Evolutionary conservation across 2,888 invertebrate species (phyloP).

Genomic region (Synanthedon tipuliformis): DNA sequence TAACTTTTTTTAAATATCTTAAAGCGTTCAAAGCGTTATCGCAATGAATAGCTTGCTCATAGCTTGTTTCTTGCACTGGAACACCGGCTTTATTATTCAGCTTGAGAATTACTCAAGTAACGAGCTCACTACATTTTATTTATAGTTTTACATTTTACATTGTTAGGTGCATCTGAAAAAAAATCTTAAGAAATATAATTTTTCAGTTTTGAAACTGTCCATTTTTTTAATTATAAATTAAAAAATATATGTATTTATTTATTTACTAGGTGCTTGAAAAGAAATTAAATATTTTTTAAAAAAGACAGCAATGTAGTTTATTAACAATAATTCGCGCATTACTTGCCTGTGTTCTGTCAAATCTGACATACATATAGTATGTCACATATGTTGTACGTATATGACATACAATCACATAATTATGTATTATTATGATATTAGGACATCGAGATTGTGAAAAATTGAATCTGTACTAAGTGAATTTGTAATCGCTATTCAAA

Average conservation of each 20-base stretch:
- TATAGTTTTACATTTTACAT: not conserved
- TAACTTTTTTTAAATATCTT: too few relatives aligned
- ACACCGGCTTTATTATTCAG: not conserved
- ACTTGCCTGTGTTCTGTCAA: too few relatives aligned
- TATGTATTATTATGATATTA: too few relatives aligned
- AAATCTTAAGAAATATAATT: not conserved
- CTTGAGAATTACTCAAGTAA: not conserved
- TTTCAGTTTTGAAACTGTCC: not conserved
- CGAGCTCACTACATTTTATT: constrained; percentile 9
- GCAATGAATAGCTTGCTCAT: not conserved
- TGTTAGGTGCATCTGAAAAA: not conserved
- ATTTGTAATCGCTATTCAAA: too few relatives aligned
- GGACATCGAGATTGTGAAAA: too few relatives aligned
- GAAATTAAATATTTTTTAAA: not conserved
- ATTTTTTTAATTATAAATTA: not conserved
- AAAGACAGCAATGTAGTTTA: too few relatives aligned
- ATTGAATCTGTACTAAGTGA: too few relatives aligned
- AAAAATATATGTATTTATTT: not conserved
- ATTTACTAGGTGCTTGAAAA: not conserved
- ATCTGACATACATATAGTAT: too few relatives aligned
- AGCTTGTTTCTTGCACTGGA: not conserved
- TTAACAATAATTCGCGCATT: too few relatives aligned
- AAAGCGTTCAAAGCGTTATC: too few relatives aligned
- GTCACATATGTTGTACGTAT: too few relatives aligned
- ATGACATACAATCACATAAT: too few relatives aligned